phyloP scores from a whole-genome alignment of 2,113 vertebrate genomes.

The Morphnarchus princeps region DNA sequence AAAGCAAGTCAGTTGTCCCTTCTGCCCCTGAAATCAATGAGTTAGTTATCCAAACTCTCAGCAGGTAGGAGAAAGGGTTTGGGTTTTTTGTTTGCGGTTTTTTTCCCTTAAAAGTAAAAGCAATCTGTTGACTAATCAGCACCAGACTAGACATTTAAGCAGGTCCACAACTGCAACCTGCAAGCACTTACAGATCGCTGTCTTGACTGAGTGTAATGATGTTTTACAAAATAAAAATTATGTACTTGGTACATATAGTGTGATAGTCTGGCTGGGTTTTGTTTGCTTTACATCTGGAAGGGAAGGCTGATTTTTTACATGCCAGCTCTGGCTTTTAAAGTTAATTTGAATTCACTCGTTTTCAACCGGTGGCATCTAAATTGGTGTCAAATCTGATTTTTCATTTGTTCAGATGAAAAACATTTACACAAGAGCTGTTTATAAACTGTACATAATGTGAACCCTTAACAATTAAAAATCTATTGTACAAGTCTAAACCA shows the following conservation, averaged over 20 bases:
- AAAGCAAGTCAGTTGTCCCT: neutral
- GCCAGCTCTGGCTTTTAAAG: neutral
- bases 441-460: neutral
- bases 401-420: neutral
- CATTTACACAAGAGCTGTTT: neutral
- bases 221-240: neutral
- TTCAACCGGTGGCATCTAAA: neutral
- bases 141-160: neutral
- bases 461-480: neutral
- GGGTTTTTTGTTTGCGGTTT: accelerated
- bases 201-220: neutral
- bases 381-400: neutral
- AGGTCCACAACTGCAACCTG: neutral
- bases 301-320: neutral
- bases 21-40: constrained; percentile 8
- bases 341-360: neutral
- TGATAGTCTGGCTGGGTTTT: neutral
- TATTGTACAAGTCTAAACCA: neutral
- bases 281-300: neutral
- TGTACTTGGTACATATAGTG: neutral
- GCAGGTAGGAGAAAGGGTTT: neutral
- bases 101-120: neutral
- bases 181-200: neutral
- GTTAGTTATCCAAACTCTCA: neutral
- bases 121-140: neutral